Conservation (phyloP, 2,888 invertebrate genomes). For the Electrophaes corylata region DNA sequence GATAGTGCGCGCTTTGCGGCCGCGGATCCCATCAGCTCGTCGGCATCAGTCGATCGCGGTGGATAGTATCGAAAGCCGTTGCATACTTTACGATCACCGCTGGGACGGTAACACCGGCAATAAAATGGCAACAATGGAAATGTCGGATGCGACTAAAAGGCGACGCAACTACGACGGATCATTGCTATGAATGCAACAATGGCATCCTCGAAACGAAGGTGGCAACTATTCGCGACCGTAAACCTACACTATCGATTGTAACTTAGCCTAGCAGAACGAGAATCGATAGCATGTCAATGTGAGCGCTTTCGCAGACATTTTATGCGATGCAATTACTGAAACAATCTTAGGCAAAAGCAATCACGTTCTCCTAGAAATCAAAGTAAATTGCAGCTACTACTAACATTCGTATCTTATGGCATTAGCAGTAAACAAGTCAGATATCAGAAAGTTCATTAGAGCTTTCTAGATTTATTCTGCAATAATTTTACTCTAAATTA, state of each 20-base stretch:
- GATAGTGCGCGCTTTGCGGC: slow-evolving; percentile 77
- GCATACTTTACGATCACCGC: slow-evolving; percentile 78
- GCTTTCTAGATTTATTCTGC: slow-evolving; percentile 53
- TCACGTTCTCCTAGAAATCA: slow-evolving; percentile 13
- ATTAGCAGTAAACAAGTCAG: slow-evolving; percentile 22
- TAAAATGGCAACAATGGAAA: slow-evolving; percentile 83
- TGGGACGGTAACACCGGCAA: slow-evolving; percentile 81
- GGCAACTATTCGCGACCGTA: slow-evolving; percentile 76
- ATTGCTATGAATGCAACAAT: slow-evolving; percentile 82
- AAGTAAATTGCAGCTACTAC: slow-evolving; percentile 20
- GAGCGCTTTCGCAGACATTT: slow-evolving; percentile 46
- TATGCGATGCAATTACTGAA: slow-evolving; percentile 46
- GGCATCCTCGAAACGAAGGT: slow-evolving; percentile 76
- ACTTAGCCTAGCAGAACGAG: slow-evolving; percentile 42
- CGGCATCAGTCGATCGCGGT: slow-evolving; percentile 61
- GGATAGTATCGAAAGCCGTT: slow-evolving; percentile 76
- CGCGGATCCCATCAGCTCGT: slow-evolving; percentile 71
- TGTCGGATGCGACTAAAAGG: slow-evolving; percentile 79
- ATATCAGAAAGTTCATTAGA: slow-evolving; percentile 22
- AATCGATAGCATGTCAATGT: slow-evolving; percentile 40
- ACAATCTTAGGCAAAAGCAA: slow-evolving; percentile 35
- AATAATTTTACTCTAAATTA: slow-evolving; percentile 56
- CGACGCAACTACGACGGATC: slow-evolving; percentile 76
- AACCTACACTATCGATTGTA: slow-evolving; percentile 65
- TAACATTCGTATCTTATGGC: slow-evolving; percentile 16